phyloP scores from a whole-genome alignment of 2,113 vertebrate genomes.

The Forbesichthys papilliferus region DNA sequence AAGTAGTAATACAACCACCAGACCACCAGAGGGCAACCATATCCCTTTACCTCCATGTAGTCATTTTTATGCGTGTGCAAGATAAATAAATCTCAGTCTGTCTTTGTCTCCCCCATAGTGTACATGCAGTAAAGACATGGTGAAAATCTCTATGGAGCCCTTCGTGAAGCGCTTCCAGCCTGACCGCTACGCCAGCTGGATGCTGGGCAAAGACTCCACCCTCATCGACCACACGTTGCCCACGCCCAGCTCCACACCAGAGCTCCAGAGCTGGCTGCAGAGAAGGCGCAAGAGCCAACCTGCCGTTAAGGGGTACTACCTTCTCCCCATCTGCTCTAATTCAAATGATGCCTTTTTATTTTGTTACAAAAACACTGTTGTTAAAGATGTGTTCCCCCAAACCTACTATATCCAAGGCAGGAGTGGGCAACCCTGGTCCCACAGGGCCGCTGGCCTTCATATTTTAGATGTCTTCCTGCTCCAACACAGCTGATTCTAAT shows the following conservation, averaged over 20 bases:
- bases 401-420: too few species aligned
- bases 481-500: too few species aligned
- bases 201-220: conserved; percentile 89
- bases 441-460: too few species aligned
- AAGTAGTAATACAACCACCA: background rate
- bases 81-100: background rate
- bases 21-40: too few species aligned
- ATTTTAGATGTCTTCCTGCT: too few species aligned
- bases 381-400: background rate
- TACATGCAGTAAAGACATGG: conserved; percentile 95
- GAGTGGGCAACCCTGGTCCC: too few species aligned
- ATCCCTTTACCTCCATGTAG: too few species aligned
- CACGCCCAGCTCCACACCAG: conserved; percentile 87
- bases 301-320: conserved; percentile 74
- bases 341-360: background rate
- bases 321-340: background rate
- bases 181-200: conserved; percentile 92
- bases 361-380: background rate
- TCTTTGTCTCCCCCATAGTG: conserved; percentile 77
- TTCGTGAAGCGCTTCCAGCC: conserved; percentile 96
- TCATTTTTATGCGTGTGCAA: background rate
- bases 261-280: conserved; percentile 88
- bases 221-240: conserved; percentile 89
- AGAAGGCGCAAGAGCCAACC: conserved; percentile 77
- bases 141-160: conserved; percentile 97